These are phyloP conservation scores for Falco novaeseelandiae DNA, from an alignment of 2,797 vertebrate species.

Conservation along the genomic window DNA sequence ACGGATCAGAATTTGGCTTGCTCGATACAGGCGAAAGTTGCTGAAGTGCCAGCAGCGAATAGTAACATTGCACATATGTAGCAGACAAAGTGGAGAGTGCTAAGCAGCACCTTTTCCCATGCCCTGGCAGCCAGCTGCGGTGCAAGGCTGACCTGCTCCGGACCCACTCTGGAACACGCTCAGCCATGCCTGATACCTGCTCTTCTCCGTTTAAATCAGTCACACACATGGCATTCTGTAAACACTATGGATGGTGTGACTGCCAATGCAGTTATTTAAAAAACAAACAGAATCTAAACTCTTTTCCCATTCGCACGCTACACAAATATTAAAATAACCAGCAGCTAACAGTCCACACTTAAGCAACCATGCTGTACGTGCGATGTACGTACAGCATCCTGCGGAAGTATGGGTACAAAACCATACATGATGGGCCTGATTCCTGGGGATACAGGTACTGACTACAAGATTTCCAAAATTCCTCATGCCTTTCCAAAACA, in stretches of 20 bases:
- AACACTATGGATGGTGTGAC: neutral
- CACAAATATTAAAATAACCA: neutral
- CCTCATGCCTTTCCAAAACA: neutral
- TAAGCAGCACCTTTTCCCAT: neutral
- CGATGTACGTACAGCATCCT: neutral
- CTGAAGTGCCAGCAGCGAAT: neutral
- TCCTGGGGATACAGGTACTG: neutral
- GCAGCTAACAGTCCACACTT: neutral
- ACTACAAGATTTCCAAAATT: neutral
- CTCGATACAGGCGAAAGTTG: neutral
- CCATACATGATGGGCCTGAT: neutral
- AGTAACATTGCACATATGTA: neutral
- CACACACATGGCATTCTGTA: neutral
- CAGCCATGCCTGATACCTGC: neutral
- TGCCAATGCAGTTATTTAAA: conserved; percentile 31
- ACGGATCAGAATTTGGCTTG: neutral
- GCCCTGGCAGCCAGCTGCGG: neutral
- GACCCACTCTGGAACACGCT: neutral
- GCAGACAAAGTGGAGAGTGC: neutral
- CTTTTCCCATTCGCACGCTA: neutral
- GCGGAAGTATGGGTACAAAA: neutral
- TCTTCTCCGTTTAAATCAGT: neutral
- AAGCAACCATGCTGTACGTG: neutral
- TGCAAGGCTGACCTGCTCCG: neutral
- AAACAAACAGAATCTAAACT: conserved; percentile 19